Base-by-base conservation (phyloP, 2,113 vertebrate species). In the Gadus chalcogrammus region DNA sequence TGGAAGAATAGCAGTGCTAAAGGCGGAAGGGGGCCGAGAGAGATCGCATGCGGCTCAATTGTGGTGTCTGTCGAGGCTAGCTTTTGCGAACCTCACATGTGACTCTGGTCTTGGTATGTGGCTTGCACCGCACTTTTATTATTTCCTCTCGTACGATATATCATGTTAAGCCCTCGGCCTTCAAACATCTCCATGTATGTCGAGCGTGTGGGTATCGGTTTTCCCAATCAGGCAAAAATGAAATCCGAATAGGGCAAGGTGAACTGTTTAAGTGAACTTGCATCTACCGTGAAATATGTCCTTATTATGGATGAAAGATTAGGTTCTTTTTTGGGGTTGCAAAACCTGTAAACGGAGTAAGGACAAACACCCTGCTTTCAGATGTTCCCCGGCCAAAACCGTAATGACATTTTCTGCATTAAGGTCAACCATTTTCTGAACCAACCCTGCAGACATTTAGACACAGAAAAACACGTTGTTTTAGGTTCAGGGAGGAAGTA, bases 241-340 rank as follows among this genome's bases (percentile, higher is more conserved):
- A 88, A 87, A 90, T 88, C 88, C 85, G 78, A 88, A 84, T 88
- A 82, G 89, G 78, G 67, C 61, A 77, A 88, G 78, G 84, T 85
- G 88, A 90, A 84, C 88, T 87, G 76, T 91, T 89, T 90, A 87
- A 87, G 82, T 88, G 88, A 89, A 89, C 84, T 76, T 86, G 87
- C 86, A 90, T 91, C 89, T 87, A 85, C 87, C 91, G 85, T 89
- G 89, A 90, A 91, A 91, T 90, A 89, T 80, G 82, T 84, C 85
- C 71, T 87, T 76, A 77, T 89, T 90, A 89, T 76, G 79, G 76
- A 86, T 76, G 71, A 88, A 83, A 78, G 84, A 90, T 90, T 83
- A 56, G 71, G 83, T 92, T 91, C 76, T 84, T 1, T 79, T 73
- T 69, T 67, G 77, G 78, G 73, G 80, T 70, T 79, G 83, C 77